Evolutionary conservation across 2,888 invertebrate species (phyloP).

Genomic region (Mimachlamys varia): DNA sequence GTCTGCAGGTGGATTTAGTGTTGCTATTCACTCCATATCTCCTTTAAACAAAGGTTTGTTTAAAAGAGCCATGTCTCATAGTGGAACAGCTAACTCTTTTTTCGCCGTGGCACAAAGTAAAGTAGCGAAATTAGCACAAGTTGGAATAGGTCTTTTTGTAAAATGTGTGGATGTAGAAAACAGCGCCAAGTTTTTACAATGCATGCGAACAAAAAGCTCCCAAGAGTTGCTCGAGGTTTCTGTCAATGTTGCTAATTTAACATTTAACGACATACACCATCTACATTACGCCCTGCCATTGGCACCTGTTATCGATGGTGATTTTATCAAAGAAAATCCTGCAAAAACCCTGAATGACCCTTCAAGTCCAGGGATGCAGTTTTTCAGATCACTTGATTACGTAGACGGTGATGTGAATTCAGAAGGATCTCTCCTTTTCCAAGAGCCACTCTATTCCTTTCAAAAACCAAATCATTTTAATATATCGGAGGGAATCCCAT

Average conservation of each 20-base stretch:
- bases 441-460: background rate
- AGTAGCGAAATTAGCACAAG: background rate
- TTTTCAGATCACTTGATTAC: constrained; percentile 31
- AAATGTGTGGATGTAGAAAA: background rate
- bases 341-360: background rate
- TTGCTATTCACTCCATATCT: background rate
- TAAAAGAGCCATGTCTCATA: background rate
- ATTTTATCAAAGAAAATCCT: constrained; percentile 32
- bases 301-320: constrained; percentile 20
- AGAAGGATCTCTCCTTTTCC: constrained; percentile 37
- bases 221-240: background rate
- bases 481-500: background rate
- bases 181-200: constrained; percentile 6
- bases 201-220: constrained; percentile 35
- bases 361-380: background rate
- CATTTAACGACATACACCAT: background rate
- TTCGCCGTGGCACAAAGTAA: background rate
- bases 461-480: constrained; percentile 20
- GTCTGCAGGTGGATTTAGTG: background rate
- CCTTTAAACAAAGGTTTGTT: background rate
- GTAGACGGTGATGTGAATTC: constrained; percentile 39
- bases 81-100: background rate
- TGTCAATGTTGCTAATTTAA: background rate
- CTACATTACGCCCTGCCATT: background rate
- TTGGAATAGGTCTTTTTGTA: background rate